These are phyloP conservation scores for Tetragonula carbonaria DNA, from an alignment of 2,888 invertebrate genomes.

Conservation along the genomic window DNA sequence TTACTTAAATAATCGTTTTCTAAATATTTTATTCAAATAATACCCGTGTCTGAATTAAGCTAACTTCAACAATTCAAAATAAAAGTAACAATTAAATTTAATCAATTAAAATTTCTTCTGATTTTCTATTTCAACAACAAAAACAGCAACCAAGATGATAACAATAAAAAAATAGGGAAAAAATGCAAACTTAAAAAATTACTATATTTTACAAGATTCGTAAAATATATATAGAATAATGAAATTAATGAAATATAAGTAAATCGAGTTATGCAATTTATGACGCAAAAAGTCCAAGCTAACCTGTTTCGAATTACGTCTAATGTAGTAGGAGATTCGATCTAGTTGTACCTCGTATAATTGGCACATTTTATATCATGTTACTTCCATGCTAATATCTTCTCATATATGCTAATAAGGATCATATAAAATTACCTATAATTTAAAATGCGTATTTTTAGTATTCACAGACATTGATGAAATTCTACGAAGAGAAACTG, in stretches of 20 bases:
- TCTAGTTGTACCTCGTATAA: slow-evolving; percentile 51
- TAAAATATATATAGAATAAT: neutral
- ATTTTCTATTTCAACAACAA: neutral
- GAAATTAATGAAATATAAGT: slow-evolving; percentile 11
- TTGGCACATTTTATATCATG: slow-evolving; percentile 59
- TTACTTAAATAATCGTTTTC: too few relatives aligned
- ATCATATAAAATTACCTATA: slow-evolving; percentile 32
- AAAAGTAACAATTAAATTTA: too few relatives aligned
- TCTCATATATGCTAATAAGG: slow-evolving; percentile 36
- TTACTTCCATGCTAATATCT: slow-evolving; percentile 41
- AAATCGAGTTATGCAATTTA: slow-evolving; percentile 44
- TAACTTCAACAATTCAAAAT: too few relatives aligned
- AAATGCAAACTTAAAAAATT: neutral
- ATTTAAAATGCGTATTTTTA: slow-evolving; percentile 32
- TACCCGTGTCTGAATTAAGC: too few relatives aligned
- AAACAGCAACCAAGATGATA: neutral
- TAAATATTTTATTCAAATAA: too few relatives aligned
- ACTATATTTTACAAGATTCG: neutral
- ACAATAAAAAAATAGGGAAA: too few relatives aligned
- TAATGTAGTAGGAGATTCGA: slow-evolving; percentile 49
- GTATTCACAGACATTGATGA: neutral
- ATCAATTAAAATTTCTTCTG: neutral
- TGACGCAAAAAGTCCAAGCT: slow-evolving; percentile 34
- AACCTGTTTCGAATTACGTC: slow-evolving; percentile 51
- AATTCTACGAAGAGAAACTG: neutral